A percentile compares a stretch with the other conserved stretches of the same genome.
Conservation (phyloP, 2,888 invertebrate genomes). For the Alcis repandata region DNA sequence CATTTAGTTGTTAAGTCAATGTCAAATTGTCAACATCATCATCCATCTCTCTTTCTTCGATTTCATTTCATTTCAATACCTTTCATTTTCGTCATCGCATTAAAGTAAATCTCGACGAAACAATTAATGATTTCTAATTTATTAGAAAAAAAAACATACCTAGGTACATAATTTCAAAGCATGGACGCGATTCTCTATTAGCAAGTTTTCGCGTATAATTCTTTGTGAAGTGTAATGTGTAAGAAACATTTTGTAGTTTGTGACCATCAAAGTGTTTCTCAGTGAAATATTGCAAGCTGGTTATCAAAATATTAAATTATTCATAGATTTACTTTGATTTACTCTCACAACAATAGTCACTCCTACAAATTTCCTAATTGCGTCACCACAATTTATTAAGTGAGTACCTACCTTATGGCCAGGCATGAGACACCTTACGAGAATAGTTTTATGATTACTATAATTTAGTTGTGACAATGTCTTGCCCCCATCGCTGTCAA, state of each 20-base stretch:
- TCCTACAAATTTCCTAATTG: not conserved
- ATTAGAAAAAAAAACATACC: not conserved
- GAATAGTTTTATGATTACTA: not conserved
- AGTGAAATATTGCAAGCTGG: conserved; percentile 3
- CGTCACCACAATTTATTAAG: not conserved
- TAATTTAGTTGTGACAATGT: not conserved
- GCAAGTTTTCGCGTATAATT: not conserved
- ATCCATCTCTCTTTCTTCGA: too few relatives aligned
- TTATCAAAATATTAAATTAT: not conserved
- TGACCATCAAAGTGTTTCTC: not conserved
- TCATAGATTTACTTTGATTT: not conserved
- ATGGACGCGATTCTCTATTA: not conserved
- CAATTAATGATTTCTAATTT: not conserved
- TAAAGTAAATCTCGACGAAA: not conserved
- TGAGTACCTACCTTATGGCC: not conserved
- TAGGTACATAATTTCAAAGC: not conserved
- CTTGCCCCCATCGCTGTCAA: not conserved
- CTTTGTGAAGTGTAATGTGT: conserved; percentile 3
- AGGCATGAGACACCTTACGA: too few relatives aligned
- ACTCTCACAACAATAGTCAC: not conserved
- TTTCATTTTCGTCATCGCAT: not conserved
- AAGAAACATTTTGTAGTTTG: not conserved
- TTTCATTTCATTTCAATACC: not conserved
- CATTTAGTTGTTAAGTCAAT: too few relatives aligned
- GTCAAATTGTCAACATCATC: too few relatives aligned